Percentiles rank a stretch among this genome's conserved stretches.
These are phyloP conservation scores for Cydia fagiglandana DNA, from an alignment of 1,140 invertebrate genomes.

Conservation along the genomic window DNA sequence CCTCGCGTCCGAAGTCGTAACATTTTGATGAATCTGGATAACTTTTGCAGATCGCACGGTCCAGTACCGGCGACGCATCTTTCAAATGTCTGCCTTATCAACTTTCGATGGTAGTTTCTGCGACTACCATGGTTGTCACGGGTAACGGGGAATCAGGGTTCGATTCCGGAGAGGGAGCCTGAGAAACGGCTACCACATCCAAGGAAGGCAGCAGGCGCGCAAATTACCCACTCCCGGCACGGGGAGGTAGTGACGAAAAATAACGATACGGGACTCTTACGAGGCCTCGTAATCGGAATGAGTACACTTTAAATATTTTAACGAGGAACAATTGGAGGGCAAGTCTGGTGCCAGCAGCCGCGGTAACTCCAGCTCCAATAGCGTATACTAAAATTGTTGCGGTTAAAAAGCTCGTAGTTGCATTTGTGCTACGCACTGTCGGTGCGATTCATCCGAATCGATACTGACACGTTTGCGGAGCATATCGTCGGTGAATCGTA, in stretches of 20 bases:
- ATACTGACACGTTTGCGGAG: conserved; percentile 75
- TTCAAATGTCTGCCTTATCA: conserved; percentile 95
- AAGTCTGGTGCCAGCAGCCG: conserved; percentile 95
- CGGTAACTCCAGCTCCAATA: conserved; percentile 95
- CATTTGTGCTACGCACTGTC: conserved; percentile 83
- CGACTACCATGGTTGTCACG: conserved; percentile 90
- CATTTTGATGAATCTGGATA: conserved; percentile 89
- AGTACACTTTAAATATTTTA: conserved; percentile 94
- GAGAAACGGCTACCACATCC: conserved; percentile 95
- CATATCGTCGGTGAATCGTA: conserved; percentile 70
- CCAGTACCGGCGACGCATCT: conserved; percentile 87
- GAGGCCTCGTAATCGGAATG: conserved; percentile 91
- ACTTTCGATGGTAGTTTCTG: conserved; percentile 89
- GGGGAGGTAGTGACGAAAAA: conserved; percentile 92
- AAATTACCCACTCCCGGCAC: conserved; percentile 92
- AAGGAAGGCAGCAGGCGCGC: conserved; percentile 95
- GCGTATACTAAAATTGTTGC: conserved; percentile 93
- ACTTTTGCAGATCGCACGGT: conserved; percentile 88
- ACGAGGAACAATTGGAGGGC: conserved; percentile 93
- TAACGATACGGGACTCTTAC: conserved; percentile 90
- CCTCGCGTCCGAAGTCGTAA: conserved; percentile 79
- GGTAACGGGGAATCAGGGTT: conserved; percentile 87
- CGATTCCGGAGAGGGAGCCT: conserved; percentile 89
- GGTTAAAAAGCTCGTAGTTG: conserved; percentile 88
- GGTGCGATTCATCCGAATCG: conserved; percentile 80